Evolutionary conservation across 2,113 vertebrate genomes (phyloP).

Genomic region (Otis tarda): DNA sequence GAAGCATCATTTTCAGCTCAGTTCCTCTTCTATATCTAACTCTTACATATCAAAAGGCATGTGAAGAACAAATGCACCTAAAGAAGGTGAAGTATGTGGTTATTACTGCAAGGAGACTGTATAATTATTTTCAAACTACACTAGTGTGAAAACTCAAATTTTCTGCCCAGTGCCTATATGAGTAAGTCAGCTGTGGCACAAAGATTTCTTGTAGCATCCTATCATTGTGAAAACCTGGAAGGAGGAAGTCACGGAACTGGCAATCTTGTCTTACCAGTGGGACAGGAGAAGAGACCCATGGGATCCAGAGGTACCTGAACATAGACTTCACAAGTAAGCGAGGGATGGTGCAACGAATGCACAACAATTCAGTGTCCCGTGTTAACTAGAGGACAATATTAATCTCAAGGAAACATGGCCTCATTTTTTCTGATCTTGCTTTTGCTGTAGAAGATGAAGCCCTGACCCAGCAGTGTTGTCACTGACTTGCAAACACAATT

Average conservation of each 20-base stretch:
- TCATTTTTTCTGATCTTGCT: not conserved
- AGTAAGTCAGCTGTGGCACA: not conserved
- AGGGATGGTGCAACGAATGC: not conserved
- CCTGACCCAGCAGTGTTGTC: not conserved
- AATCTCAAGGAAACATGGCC: not conserved
- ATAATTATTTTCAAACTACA: not conserved
- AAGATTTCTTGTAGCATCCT: not conserved
- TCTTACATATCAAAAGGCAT: not conserved
- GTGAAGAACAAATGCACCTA: not conserved
- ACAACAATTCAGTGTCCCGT: not conserved
- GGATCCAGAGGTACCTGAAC: not conserved
- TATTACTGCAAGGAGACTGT: not conserved
- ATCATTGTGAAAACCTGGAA: not conserved
- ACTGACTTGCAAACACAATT: not conserved
- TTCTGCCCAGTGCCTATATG: not conserved
- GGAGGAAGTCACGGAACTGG: not conserved
- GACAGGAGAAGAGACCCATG: not conserved
- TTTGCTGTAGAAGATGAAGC: not conserved
- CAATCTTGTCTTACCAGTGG: not conserved
- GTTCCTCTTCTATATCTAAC: not conserved
- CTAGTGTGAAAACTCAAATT: not conserved
- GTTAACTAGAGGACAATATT: not conserved
- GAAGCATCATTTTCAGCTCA: not conserved
- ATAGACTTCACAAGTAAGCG: not conserved
- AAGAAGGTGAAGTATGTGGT: not conserved